Evolutionary conservation across 2,113 vertebrate genomes (phyloP).

Genomic region (Emydocephalus ijimae): DNA sequence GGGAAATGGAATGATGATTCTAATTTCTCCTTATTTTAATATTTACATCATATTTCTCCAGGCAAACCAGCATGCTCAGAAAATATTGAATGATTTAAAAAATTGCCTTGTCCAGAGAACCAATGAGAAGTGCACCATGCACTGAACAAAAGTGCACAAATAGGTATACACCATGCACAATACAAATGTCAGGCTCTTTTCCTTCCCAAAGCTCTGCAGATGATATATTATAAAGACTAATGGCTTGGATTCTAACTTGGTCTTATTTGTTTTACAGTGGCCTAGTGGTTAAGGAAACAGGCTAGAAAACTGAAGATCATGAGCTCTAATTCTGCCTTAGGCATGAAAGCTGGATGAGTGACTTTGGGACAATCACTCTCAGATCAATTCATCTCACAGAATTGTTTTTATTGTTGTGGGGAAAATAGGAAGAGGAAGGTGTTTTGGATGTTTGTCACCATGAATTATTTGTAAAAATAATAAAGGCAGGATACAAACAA

Average conservation of each 20-base stretch:
- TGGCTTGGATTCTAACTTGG: not conserved
- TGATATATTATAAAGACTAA: not conserved
- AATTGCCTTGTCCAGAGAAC: not conserved
- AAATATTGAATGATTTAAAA: not conserved
- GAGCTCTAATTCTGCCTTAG: not conserved
- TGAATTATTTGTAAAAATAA: not conserved
- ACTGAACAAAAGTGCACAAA: not conserved
- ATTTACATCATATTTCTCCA: not conserved
- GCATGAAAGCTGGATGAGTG: not conserved
- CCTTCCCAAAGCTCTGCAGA: not conserved
- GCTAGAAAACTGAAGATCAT: not conserved
- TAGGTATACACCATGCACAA: not conserved
- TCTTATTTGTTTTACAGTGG: not conserved
- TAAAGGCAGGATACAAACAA: not conserved
- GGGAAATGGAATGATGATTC: not conserved
- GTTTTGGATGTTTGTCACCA: not conserved
- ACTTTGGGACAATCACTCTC: not conserved
- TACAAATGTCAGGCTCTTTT: not conserved
- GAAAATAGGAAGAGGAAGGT: not conserved
- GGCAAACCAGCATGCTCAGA: not conserved
- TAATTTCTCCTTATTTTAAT: not conserved
- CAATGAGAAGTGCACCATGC: not conserved
- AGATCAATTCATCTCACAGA: not conserved
- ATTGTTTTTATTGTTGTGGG: not conserved
- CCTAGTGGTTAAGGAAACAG: not conserved